phyloP scores from a whole-genome alignment of 2,797 vertebrate genomes.

The Pseudopleuronectes americanus region DNA sequence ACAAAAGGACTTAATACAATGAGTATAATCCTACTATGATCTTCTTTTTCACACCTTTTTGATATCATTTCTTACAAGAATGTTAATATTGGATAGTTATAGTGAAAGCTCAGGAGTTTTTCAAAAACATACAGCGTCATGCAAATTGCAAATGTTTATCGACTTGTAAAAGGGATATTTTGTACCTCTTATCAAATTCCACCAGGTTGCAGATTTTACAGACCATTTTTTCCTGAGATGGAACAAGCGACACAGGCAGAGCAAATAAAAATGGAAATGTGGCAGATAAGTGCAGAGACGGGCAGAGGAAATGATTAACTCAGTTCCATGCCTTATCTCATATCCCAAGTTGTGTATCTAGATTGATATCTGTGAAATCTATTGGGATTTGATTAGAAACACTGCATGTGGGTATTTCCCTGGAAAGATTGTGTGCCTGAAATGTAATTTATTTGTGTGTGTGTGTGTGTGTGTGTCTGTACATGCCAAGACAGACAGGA shows the following conservation, averaged over 20 bases:
- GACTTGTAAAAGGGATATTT: conserved; percentile 8
- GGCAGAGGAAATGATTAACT: conserved; percentile 25
- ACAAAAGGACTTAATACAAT: conserved; percentile 18
- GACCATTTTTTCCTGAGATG: conserved; percentile 18
- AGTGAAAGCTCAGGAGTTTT: neutral
- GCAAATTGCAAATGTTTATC: neutral
- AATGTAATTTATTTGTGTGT: conserved; percentile 6
- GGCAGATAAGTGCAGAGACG: conserved; percentile 35
- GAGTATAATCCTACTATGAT: neutral
- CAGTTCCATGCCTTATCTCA: conserved; percentile 28
- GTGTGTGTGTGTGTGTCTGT: neutral
- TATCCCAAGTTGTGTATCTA: conserved; percentile 2
- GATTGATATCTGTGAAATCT: conserved; percentile 25
- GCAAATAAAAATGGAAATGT: conserved; percentile 50
- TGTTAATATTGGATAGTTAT: neutral
- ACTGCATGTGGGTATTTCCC: neutral
- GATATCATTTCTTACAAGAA: neutral
- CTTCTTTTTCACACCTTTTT: neutral
- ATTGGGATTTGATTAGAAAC: conserved; percentile 10
- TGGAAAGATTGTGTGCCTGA: conserved; percentile 4
- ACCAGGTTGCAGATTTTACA: conserved; percentile 7
- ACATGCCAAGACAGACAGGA: neutral
- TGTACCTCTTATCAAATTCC: conserved; percentile 13
- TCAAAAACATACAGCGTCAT: neutral
- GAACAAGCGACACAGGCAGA: conserved; percentile 5